phyloP scores from a whole-genome alignment of 2,888 invertebrate genomes.

The Antheraea assamensis region DNA sequence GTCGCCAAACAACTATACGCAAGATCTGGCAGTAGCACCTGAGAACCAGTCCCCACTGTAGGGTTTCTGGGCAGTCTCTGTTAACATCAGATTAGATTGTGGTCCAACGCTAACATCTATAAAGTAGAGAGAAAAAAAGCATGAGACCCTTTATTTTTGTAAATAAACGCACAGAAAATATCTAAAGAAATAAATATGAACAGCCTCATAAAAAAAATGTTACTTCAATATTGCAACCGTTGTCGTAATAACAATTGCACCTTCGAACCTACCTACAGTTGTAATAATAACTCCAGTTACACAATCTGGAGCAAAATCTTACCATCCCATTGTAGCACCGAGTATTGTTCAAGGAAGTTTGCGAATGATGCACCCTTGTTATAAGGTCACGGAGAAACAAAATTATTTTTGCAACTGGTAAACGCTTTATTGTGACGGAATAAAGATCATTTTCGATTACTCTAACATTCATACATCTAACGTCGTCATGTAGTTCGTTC shows the following conservation, averaged over 20 bases:
- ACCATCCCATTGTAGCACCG: conserved; percentile 51
- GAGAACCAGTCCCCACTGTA: too few relatives aligned
- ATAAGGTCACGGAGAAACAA: conserved; percentile 21
- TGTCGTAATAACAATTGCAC: conserved; percentile 26
- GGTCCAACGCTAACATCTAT: too few relatives aligned
- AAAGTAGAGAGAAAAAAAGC: too few relatives aligned
- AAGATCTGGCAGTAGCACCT: too few relatives aligned
- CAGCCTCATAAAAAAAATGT: background rate
- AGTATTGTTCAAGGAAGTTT: conserved; percentile 70
- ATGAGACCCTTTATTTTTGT: too few relatives aligned
- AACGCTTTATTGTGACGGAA: background rate
- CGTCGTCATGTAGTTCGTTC: conserved; percentile 32
- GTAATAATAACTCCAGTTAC: conserved; percentile 71
- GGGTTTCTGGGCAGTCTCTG: too few relatives aligned
- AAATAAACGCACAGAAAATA: too few relatives aligned
- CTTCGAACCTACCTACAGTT: conserved; percentile 12
- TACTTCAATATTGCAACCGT: background rate
- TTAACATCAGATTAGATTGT: too few relatives aligned
- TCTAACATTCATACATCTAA: conserved; percentile 8
- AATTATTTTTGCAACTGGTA: background rate
- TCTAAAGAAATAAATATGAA: background rate
- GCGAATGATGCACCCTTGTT: conserved; percentile 58
- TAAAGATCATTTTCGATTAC: background rate
- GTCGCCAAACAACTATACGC: too few relatives aligned
- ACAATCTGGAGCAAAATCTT: conserved; percentile 66